These are phyloP conservation scores for Cladorhizidae sp. DNA, from an alignment of 37 sponge, comb jelly and placozoan genomes.

Conservation along the genomic window DNA sequence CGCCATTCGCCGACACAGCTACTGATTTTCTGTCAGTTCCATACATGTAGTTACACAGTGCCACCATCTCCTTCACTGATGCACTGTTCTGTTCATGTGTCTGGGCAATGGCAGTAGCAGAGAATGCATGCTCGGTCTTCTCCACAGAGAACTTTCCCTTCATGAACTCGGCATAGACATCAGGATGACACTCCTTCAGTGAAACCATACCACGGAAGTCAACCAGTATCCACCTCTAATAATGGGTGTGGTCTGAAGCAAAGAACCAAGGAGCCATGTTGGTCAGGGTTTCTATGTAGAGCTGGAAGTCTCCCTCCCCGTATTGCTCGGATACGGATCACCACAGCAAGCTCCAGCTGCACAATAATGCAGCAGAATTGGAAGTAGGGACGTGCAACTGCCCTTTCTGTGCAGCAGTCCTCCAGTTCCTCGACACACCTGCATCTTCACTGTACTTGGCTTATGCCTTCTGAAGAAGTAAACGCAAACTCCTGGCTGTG, in stretches of 20 bases:
- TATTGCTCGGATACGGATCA: conserved; percentile 21
- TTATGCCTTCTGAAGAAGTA: neutral
- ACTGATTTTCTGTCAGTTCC: conserved; percentile 8
- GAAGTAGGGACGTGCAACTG: conserved; percentile 10
- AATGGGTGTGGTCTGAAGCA: conserved; percentile 36
- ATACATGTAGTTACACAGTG: conserved; percentile 33
- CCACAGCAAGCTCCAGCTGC: conserved; percentile 7
- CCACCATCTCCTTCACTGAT: conserved; percentile 38
- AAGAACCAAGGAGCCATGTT: conserved; percentile 30
- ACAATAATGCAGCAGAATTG: conserved; percentile 4
- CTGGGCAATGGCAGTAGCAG: conserved; percentile 47
- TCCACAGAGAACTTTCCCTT: too few relatives aligned
- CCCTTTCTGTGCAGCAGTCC: too few relatives aligned
- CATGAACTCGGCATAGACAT: conserved; percentile 8
- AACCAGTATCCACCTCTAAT: conserved; percentile 26
- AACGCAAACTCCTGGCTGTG: conserved; percentile 19
- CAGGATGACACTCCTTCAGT: conserved; percentile 24
- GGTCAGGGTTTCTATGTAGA: conserved; percentile 26
- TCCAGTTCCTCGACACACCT: too few relatives aligned
- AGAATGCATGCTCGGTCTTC: conserved; percentile 30
- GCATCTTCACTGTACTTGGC: too few relatives aligned
- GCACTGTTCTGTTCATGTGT: conserved; percentile 37
- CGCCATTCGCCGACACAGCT: conserved; percentile 36
- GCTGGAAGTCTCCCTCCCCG: conserved; percentile 11
- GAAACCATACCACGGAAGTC: conserved; percentile 33